A percentile compares a stretch with the other conserved stretches of the same genome.
These are phyloP conservation scores for Nymphalis polychloros DNA, from an alignment of 2,888 invertebrate species.

Conservation along the genomic window DNA sequence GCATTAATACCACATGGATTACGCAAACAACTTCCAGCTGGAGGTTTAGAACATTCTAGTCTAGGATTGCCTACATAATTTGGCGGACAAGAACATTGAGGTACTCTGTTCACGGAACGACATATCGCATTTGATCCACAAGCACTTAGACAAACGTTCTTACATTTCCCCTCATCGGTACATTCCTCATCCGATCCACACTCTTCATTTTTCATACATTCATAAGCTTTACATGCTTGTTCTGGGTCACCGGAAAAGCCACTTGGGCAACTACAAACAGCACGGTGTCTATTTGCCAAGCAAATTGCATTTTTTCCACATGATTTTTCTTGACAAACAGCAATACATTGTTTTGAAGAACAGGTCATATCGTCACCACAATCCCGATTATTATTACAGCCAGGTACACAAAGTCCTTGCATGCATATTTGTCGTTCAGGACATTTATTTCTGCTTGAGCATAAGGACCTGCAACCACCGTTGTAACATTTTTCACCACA, in stretches of 20 bases:
- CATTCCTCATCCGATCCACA: conserved; percentile 90
- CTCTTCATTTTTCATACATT: conserved; percentile 88
- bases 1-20: conserved; percentile 93
- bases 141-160: conserved; percentile 90
- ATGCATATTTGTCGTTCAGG: conserved; percentile 89
- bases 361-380: conserved; percentile 90
- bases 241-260: conserved; percentile 92
- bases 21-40: conserved; percentile 87
- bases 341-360: conserved; percentile 83
- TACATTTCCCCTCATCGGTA: conserved; percentile 85
- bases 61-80: conserved; percentile 91
- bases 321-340: conserved; percentile 86
- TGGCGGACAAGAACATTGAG: conserved; percentile 92
- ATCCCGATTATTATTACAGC: conserved; percentile 90
- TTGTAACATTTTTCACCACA: conserved; percentile 90
- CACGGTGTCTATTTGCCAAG: conserved; percentile 89
- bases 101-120: conserved; percentile 87
- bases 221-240: conserved; percentile 87
- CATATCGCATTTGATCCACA: conserved; percentile 94
- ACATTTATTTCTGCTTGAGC: conserved; percentile 86
- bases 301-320: conserved; percentile 92
- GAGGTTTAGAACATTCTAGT: conserved; percentile 86
- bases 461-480: conserved; percentile 88
- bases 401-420: conserved; percentile 87
- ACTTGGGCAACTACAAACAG: conserved; percentile 93